Base-by-base conservation (phyloP, 2,888 invertebrate species). In the Caradrina kadenii region DNA sequence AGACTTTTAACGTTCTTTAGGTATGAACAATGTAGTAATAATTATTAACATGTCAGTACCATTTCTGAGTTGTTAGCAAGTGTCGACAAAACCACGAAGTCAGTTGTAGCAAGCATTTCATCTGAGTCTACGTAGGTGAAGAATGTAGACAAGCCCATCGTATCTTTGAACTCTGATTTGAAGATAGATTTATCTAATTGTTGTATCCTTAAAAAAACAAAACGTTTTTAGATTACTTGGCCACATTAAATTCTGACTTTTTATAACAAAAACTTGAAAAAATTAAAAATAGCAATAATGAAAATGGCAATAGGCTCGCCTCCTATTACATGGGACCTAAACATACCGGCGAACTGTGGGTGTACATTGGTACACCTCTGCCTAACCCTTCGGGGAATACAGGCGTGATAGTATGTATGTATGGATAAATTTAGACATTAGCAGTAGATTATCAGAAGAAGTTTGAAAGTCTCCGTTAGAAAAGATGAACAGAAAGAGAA, bases 41-140 rank as follows among this genome's bases (percentile, higher is more conserved):
- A 35, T 35, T 35, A 50, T 19, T 1, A 50, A 69, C 56, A 39
- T 6, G 50, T 54, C 8, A 19, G 64, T 71, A 76, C 76, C 73
- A 68, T 60, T 2, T 19, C n/a, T 7, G 65, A 62, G n/a, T 31
- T 49, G 39, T 48, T 68, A 3, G 48, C 42, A 1, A 74, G 61
- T 8, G 77, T 71, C 11, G 77, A 68, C 26, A 74, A 13, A 15
- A 64, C 49, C 13, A 74, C 49, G 22, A 67, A 58, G 11, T 77
- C 71, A 21, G 71, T 77, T 8, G 62, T 68, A 1, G 69, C 74
- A 63, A 66, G 15, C 22, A 79, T 56, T 61, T 76, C 77, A 60
- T 75, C 64, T 11, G 63, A 13, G 63, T 63, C 50, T 10, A 69
- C 65, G 54, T 59, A 10, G 11, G 67, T 19, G 69, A 73, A 42